phyloP scores from a whole-genome alignment of 2,113 vertebrate species.

The Malurus melanocephalus region DNA sequence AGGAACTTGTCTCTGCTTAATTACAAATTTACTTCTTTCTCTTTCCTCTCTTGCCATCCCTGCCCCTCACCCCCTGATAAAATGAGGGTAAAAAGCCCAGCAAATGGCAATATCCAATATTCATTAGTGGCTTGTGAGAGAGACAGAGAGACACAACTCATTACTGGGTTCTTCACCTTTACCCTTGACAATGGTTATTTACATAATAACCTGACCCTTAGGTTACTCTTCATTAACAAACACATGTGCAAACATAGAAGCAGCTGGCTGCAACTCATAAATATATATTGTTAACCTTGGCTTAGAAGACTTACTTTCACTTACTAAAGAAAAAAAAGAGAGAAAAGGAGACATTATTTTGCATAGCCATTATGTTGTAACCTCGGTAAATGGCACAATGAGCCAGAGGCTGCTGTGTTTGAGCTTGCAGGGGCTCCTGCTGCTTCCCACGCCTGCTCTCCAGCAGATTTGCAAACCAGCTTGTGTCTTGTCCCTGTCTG shows the following conservation, averaged over 20 bases:
- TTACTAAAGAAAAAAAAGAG: neutral
- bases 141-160: slow-evolving; percentile 62
- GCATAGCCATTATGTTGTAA: slow-evolving; percentile 36
- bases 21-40: slow-evolving; percentile 37
- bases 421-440: neutral
- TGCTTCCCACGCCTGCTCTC: neutral
- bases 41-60: neutral
- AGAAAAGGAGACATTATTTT: slow-evolving; percentile 19
- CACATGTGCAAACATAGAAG: slow-evolving; percentile 70
- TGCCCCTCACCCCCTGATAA: slow-evolving; percentile 33
- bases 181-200: slow-evolving; percentile 77
- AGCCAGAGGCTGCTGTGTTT: neutral
- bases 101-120: slow-evolving; percentile 61
- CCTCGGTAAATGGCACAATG: neutral
- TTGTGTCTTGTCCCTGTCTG: neutral
- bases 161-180: slow-evolving; percentile 79
- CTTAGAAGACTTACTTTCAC: slow-evolving; percentile 59
- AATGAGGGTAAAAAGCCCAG: slow-evolving; percentile 53
- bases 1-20: slow-evolving; percentile 29
- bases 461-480: neutral
- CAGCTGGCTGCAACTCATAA: slow-evolving; percentile 72
- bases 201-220: slow-evolving; percentile 82
- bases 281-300: slow-evolving; percentile 70
- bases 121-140: slow-evolving; percentile 61
- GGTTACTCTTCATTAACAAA: slow-evolving; percentile 84